A percentile compares a stretch with the other conserved stretches of the same genome.
phyloP scores from a whole-genome alignment of 2,888 invertebrate species.

The Blastobasis lacticolella region DNA sequence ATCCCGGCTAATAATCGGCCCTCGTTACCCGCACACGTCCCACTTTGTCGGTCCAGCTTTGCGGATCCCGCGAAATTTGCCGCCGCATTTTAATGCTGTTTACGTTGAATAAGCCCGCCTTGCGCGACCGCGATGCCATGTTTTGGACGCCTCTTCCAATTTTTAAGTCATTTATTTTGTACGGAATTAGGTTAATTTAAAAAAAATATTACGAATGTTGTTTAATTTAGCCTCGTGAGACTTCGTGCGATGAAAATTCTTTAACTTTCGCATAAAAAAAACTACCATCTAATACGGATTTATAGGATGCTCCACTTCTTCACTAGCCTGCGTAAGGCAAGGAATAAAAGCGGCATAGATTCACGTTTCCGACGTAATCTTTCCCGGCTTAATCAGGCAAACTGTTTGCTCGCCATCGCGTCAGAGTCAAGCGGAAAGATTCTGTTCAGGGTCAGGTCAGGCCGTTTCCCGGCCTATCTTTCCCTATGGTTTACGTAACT shows the following conservation, averaged over 20 bases:
- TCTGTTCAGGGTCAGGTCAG: conserved; percentile 8
- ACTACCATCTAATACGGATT: too few species aligned
- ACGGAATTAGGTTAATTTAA: too few species aligned
- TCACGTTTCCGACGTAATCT: too few species aligned
- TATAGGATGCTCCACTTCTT: too few species aligned
- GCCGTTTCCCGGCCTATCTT: conserved; percentile 29
- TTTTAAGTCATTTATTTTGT: too few species aligned
- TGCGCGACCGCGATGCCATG: neutral
- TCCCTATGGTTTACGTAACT: conserved; percentile 29
- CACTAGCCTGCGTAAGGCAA: too few species aligned
- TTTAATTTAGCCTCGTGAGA: too few species aligned
- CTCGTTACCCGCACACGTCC: conserved; percentile 26
- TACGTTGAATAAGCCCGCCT: neutral
- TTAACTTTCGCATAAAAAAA: too few species aligned
- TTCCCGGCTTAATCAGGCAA: neutral
- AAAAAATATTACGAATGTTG: too few species aligned
- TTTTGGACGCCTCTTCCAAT: too few species aligned
- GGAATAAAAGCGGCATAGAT: too few species aligned
- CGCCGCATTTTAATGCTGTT: neutral
- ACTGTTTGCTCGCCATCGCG: conserved; percentile 19
- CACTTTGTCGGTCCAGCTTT: conserved; percentile 7
- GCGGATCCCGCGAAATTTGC: conserved; percentile 2
- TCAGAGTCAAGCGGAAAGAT: conserved; percentile 21
- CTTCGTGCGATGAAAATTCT: too few species aligned
- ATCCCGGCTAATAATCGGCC: conserved; percentile 28